Conservation (phyloP, 2,888 invertebrate species). For the Cordylochernes scorpioides region DNA sequence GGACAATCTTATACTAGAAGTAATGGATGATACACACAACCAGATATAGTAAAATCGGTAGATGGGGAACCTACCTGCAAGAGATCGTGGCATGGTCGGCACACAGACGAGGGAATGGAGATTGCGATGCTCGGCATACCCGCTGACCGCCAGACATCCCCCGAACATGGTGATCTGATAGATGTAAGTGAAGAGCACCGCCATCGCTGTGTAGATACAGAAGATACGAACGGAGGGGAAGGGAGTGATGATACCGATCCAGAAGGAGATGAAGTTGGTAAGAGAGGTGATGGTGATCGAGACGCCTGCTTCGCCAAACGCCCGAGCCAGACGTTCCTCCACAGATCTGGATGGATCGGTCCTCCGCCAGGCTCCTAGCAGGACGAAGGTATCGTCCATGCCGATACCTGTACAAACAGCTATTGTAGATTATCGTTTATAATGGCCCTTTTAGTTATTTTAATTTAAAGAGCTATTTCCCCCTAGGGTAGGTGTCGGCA, state of each 20-base stretch:
- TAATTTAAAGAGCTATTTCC: background rate
- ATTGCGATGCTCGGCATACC: constrained; percentile 64
- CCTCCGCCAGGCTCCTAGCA: constrained; percentile 78
- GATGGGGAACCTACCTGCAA: constrained; percentile 38
- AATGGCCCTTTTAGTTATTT: too few species aligned
- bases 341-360: constrained; percentile 41
- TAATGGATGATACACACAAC: too few species aligned
- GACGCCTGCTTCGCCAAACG: constrained; percentile 72
- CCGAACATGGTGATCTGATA: constrained; percentile 84
- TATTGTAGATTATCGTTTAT: too few species aligned
- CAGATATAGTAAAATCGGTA: too few species aligned
- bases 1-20: too few species aligned
- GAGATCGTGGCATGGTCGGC: constrained; percentile 55
- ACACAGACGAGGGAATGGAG: constrained; percentile 41
- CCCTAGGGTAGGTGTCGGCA: background rate
- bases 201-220: constrained; percentile 78
- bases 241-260: constrained; percentile 47
- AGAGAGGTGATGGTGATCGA: constrained; percentile 82
- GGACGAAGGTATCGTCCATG: constrained; percentile 82
- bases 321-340: constrained; percentile 57
- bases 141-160: constrained; percentile 65
- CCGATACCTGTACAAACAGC: constrained; percentile 45
- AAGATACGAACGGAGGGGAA: constrained; percentile 76
- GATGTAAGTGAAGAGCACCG: constrained; percentile 60
- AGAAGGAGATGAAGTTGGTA: constrained; percentile 34